Conservation (phyloP, 92 coral and sea anemone genomes). For the Blastomussa wellsi region DNA sequence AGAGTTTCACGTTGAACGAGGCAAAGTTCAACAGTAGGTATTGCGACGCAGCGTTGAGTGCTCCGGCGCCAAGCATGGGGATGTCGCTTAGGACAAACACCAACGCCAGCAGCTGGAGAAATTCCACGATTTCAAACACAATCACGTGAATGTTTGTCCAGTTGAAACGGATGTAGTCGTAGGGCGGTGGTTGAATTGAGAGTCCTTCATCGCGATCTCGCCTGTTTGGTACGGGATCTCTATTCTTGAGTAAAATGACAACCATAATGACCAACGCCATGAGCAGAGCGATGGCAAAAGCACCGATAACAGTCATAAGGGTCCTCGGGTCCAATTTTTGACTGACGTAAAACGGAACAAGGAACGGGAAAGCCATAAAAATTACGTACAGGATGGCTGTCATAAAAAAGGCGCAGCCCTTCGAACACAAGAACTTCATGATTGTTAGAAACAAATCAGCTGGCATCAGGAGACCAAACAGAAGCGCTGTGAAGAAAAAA, state of each 20-base stretch:
- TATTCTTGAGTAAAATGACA: slow-evolving; percentile 51
- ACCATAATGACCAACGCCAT: slow-evolving; percentile 72
- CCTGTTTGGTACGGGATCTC: not conserved
- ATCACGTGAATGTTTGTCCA: slow-evolving; percentile 93
- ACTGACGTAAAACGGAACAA: slow-evolving; percentile 72
- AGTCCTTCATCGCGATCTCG: slow-evolving; percentile 52
- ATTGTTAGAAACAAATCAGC: slow-evolving; percentile 90
- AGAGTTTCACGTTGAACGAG: slow-evolving; percentile 84
- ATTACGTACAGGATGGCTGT: slow-evolving; percentile 65
- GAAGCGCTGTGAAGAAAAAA: slow-evolving; percentile 76
- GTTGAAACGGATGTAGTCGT: slow-evolving; percentile 92
- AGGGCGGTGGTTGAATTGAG: slow-evolving; percentile 75
- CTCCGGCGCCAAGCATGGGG: slow-evolving; percentile 82
- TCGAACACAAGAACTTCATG: slow-evolving; percentile 64
- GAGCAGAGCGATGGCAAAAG: slow-evolving; percentile 61
- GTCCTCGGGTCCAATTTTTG: slow-evolving; percentile 49
- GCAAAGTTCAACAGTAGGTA: slow-evolving; percentile 87
- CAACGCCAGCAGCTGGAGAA: slow-evolving; percentile 86
- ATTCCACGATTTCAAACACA: slow-evolving; percentile 88
- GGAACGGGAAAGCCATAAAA: slow-evolving; percentile 86
- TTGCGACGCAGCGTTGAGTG: slow-evolving; percentile 68
- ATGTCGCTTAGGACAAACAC: slow-evolving; percentile 77
- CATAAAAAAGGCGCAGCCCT: slow-evolving; percentile 58
- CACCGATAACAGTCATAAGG: slow-evolving; percentile 70
- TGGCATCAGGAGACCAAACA: slow-evolving; percentile 96